Evolutionary conservation across 2,113 vertebrate species (phyloP), one percentile per base, ranked within the genome.

Genomic region (Ctenodactylus gundi): DNA sequence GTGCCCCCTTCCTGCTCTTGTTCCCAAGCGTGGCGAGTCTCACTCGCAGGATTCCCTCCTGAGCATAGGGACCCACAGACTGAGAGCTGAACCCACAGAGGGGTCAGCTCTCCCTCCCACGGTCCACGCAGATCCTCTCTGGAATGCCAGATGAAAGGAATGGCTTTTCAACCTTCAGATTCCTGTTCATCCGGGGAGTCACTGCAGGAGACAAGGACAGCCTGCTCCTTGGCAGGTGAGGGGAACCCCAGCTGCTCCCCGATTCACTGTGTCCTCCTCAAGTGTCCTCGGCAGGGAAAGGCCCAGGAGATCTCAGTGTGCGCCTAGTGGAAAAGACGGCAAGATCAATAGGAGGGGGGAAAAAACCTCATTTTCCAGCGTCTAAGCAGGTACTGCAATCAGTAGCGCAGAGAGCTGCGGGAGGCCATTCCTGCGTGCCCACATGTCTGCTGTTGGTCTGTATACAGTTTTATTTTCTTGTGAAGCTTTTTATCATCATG

Each of bases 311-410:
- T 68, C 87, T 75, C 49, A 29, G 77, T 90, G 84, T 96, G 97
- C 94, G 95, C 88, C 84, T 93, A 62, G 73, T 95, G 34, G 83
- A 83, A 88, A 93, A 72, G 90, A 96, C 3, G 34, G 49, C 90
- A 88, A 94, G 97, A 96, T 97, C 96, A 51, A 97, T 97, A 75
- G 80, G 65, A 77, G 49, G 55, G 39, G 5, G 0, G 13, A 2
- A 27, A 76, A 87, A 89, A 96, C 86, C 93, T 97, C 73, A 86
- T 96, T 96, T 95, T 89, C 81, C 94, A 85, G 95, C 88, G n/a
- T 93, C 95, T 83, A 92, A 97, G 94, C 95, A 90, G 88, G 94
- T 75, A 90, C 92, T 86, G 73, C 64, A 88, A 96, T 97, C 97
- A 94, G 80, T 96, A 97, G 95, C 92, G 82, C 92, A 93, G 90